These are phyloP conservation scores for Vombatus ursinus DNA, from an alignment of 2,113 vertebrate genomes.

Conservation along the genomic window DNA sequence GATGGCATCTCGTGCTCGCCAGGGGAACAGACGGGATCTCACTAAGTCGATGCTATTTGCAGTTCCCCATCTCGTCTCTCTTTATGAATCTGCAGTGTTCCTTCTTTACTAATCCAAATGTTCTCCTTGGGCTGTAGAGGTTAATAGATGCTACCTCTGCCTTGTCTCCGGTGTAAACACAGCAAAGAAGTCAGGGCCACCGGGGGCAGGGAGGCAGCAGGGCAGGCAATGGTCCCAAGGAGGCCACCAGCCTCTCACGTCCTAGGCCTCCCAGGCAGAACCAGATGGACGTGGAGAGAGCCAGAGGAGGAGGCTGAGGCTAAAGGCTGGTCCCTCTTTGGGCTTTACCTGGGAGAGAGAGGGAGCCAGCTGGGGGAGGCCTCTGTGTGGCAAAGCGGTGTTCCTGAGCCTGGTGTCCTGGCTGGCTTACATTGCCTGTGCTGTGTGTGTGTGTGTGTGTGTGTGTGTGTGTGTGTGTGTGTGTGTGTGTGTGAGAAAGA, in stretches of 20 bases:
- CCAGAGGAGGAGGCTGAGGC: not conserved
- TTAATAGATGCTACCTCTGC: not conserved
- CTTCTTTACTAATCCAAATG: not conserved
- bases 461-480: not conserved
- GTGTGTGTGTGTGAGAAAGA: no score
- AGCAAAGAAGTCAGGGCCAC: no score
- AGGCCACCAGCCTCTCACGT: not conserved
- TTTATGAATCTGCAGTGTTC: conserved; percentile 51
- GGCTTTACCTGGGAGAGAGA: no score
- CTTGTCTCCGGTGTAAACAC: not conserved
- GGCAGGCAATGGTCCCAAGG: not conserved
- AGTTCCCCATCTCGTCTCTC: conserved; percentile 49
- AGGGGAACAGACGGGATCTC: conserved; percentile 7
- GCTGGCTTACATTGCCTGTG: not conserved
- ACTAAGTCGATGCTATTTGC: conserved; percentile 1
- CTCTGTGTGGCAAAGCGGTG: not conserved
- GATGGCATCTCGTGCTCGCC: rapidly evolving
- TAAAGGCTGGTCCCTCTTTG: not conserved
- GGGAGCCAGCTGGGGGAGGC: not conserved
- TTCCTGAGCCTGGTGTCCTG: no score
- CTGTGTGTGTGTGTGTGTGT: not conserved
- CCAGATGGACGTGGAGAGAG: not conserved
- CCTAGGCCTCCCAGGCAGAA: not conserved
- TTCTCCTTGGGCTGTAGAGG: not conserved
- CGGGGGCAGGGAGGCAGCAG: not conserved